Evolutionary conservation across 2,797 vertebrate genomes (phyloP), one percentile per base, ranked within the genome.

Genomic region (Molothrus aeneus): DNA sequence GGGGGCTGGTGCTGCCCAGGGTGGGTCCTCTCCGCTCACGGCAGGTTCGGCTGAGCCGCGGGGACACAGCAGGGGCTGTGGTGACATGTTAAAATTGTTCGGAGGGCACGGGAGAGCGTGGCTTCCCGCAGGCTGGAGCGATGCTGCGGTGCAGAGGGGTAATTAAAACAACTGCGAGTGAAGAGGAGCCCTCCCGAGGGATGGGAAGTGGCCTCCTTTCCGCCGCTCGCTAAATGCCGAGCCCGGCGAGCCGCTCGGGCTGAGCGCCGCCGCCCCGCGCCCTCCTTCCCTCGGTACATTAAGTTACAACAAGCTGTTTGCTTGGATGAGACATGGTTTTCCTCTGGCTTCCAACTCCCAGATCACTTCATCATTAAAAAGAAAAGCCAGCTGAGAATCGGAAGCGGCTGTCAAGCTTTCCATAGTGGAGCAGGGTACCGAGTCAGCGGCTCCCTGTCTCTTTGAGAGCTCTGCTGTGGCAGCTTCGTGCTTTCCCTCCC

Each of bases 81-180:
- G 31, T 32, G 85, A 59, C 10, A 2, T 0, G 10, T 45, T 57
- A 15, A 63, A 9, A 9, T 69, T 63, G 54, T 83, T 82, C 4
- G 3, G 57, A 70, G 65, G 56, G 80, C 77, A 43, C 1, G 10
- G 64, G 66, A 65, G 83, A 80, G 25, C 3, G 2, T 29, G 32
- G 65, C 53, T 93, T 57, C 64, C 56, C 3, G 7, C 75, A 6
- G 10, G 9, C 64, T 9, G 5, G 45, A 47, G 75, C 3, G 2
- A 61, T 60, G 77, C 80, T 70, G 93, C 1, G 7, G 40, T 85
- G 75, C 68, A 69, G 74, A 86, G 81, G 80, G 64, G 78, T 63
- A 77, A 87, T 89, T 85, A 81, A 91, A 90, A 34, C 91, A 78
- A 24, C 92, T 70, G 87, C n/a, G 25, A 80, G 47, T 29, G 34